These are phyloP conservation scores for Drosophila mimetica DNA, from an alignment of 2,888 invertebrate genomes.

Conservation along the genomic window DNA sequence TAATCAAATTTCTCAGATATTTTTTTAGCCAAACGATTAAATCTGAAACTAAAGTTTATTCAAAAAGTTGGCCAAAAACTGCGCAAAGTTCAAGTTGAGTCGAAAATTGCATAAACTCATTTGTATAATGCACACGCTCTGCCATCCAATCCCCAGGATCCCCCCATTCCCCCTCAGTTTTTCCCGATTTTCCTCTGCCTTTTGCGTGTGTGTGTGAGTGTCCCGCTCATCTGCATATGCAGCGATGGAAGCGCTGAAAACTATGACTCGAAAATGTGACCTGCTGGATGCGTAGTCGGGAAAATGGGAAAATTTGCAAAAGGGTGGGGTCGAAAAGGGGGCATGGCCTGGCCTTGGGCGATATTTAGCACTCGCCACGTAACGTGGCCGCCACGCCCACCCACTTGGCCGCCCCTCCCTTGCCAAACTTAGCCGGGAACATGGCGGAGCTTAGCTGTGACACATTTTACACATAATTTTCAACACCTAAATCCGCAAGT, in stretches of 20 bases:
- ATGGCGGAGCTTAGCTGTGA: constrained; percentile 71
- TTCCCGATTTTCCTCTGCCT: constrained; percentile 4
- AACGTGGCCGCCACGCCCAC: constrained; percentile 43
- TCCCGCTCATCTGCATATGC: constrained; percentile 48
- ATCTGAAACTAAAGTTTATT: constrained; percentile 34
- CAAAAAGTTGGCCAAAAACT: constrained; percentile 33
- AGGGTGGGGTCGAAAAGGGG: constrained; percentile 7
- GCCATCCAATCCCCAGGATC: constrained; percentile 7
- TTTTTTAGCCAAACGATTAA: constrained; percentile 30
- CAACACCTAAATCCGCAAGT: constrained; percentile 80
- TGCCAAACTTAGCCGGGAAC: constrained; percentile 31
- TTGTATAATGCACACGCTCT: constrained; percentile 52
- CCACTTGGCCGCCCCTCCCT: constrained; percentile 13
- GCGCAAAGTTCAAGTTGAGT: constrained; percentile 33
- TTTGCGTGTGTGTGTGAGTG: constrained; percentile 18
- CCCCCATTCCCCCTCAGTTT: not conserved
- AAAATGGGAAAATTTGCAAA: constrained; percentile 24
- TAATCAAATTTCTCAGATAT: constrained; percentile 22
- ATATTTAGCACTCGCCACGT: constrained; percentile 61
- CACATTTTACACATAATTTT: constrained; percentile 80
- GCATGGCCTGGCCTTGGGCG: constrained; percentile 57
- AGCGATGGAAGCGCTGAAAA: constrained; percentile 36
- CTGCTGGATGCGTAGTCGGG: constrained; percentile 39
- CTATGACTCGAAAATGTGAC: constrained; percentile 62
- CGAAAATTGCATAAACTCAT: constrained; percentile 61